Base-by-base conservation (phyloP, 1,140 invertebrate species). In the Stenopsyche tienmushanensis region DNA sequence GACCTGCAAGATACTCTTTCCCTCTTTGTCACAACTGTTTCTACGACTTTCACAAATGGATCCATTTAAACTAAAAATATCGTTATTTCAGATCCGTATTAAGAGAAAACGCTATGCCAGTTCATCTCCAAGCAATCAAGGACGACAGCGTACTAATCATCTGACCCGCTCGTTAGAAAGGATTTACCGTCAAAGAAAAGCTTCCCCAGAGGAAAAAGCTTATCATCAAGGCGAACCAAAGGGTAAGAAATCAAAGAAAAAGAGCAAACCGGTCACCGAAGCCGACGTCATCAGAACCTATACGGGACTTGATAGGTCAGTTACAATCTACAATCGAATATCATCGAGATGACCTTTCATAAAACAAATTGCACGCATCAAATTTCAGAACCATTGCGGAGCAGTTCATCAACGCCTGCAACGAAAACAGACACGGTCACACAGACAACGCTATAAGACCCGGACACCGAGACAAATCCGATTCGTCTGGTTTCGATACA, bases 391-490 rank as follows among this genome's bases (percentile, higher is more conserved):
- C 80, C n/a, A 82, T 86, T 63, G 85, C 85, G 3, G 85, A 86
- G 72, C 83, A 86, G 73, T 87, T 86, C 75, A 87, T 87, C 57
- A 80, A 82, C 26, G 83, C 82, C 23, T 83, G 81, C 72, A 82
- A 84, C 74, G 78, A 79, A 69, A 82, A 77, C 71, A 72, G 83
- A n/a, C 79, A 78, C 71, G 76, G 73, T 58, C 49, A 72, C 18
- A 72, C 72, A 62, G 53, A 57, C 15, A 73, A 72, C 39, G 39
- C 26, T 20, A 47, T 23, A 24, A 52, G 8, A 59, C 18, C 26
- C 3, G 42, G 49, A 45, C 45, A 13, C n/a, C 39, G 24, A 9
- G 44, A 47, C 25, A 69, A 66, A 42, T 44, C 67, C 24, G 67
- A 78, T 67, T 78, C 76, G 17, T 74, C 77, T 9, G 72, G 71